Conservation (phyloP, 1,140 invertebrate species). For the Drosophila trapezifrons region DNA sequence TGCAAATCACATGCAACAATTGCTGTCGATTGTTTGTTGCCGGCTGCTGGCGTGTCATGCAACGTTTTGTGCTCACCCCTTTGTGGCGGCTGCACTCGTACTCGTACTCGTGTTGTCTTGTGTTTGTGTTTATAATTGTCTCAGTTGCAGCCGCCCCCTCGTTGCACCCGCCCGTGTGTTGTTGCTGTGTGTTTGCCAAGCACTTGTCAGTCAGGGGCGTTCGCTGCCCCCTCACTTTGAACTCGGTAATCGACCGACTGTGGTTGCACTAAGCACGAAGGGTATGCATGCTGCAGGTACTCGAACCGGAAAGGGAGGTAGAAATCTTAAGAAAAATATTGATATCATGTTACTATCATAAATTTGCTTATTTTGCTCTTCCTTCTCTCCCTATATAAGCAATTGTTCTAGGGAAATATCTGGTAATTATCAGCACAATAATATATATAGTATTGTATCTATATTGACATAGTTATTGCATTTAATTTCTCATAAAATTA, state of each 20-base stretch:
- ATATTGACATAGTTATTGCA: not conserved
- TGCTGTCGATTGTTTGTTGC: slow-evolving; percentile 41
- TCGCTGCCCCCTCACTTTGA: slow-evolving; percentile 49
- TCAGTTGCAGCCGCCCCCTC: slow-evolving; percentile 21
- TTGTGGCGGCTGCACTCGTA: slow-evolving; percentile 22
- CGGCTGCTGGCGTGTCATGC: slow-evolving; percentile 60
- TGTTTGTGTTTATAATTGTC: slow-evolving; percentile 70
- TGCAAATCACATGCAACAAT: slow-evolving; percentile 69
- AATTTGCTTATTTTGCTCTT: not conserved
- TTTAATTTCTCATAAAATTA: not conserved
- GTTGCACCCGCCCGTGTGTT: not conserved
- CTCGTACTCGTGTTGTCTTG: slow-evolving; percentile 47
- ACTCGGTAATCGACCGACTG: slow-evolving; percentile 11
- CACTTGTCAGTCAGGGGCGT: slow-evolving; percentile 74
- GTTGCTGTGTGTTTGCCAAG: slow-evolving; percentile 11
- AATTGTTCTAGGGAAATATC: no score
- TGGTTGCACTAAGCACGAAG: slow-evolving; percentile 15
- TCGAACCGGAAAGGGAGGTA: not conserved
- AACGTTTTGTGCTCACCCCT: slow-evolving; percentile 60
- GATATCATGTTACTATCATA: not conserved
- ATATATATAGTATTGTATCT: not conserved
- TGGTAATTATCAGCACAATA: no score
- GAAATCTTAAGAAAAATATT: not conserved
- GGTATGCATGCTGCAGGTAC: slow-evolving; percentile 14
- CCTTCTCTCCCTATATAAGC: no score